phyloP scores from a whole-genome alignment of 2,888 invertebrate genomes.

The Lamellibrachia columna region DNA sequence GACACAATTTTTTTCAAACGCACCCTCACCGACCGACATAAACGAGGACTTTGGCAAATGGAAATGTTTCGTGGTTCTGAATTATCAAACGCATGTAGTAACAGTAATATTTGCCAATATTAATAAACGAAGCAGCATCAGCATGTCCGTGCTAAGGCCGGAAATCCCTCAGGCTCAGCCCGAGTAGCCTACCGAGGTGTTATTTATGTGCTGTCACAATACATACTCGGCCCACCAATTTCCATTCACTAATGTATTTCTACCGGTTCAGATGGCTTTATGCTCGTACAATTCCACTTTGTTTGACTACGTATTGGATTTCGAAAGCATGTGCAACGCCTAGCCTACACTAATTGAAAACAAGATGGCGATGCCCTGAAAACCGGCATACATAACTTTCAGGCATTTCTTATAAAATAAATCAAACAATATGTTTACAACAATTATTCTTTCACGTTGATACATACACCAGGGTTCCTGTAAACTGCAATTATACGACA shows the following conservation, averaged over 20 bases:
- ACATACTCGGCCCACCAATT: not conserved
- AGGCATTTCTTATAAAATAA: not conserved
- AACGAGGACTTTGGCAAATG: too few relatives aligned
- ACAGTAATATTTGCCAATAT: too few relatives aligned
- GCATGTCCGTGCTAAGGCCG: too few relatives aligned
- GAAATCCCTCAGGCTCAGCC: too few relatives aligned
- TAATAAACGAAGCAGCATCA: not conserved
- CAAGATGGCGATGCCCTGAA: slow-evolving; percentile 17
- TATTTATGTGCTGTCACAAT: not conserved
- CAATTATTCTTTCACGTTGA: not conserved
- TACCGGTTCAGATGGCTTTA: not conserved
- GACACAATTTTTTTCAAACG: too few relatives aligned
- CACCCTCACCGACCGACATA: too few relatives aligned
- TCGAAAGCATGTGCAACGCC: not conserved
- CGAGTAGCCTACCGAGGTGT: not conserved
- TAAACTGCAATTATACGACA: not conserved
- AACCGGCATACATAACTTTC: not conserved
- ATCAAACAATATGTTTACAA: not conserved
- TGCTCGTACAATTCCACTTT: not conserved
- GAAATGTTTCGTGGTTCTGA: too few relatives aligned
- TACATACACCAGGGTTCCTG: not conserved
- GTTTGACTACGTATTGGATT: not conserved
- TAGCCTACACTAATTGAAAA: slow-evolving; percentile 6
- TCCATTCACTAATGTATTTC: not conserved
- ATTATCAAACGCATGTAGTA: too few relatives aligned